Evolutionary conservation across 2,888 invertebrate species (phyloP), one percentile per base, ranked within the genome.

Genomic region (Drosophila eohydei): DNA sequence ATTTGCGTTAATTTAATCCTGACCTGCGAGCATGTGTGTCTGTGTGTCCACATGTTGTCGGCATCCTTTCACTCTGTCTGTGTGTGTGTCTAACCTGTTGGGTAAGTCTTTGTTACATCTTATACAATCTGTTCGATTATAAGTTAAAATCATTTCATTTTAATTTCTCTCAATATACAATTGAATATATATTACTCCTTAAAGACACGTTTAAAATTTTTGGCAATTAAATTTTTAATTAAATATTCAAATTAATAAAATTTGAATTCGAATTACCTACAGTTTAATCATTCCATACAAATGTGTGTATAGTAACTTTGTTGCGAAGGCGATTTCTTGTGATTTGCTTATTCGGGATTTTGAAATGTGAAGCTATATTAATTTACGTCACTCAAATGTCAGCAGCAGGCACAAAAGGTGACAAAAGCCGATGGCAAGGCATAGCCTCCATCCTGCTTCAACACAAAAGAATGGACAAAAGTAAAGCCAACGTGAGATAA

Each of bases 1-100:
- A 88, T 87, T 84, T 89, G 78, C 77, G 78, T 75, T 84, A 87
- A 87, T 84, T 80, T 84, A 80, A 87, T 84, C 76, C 70, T 71
- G 73, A 71, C 69, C 46, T 63, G 59, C 32, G 69, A 26, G 30
- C 36, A 38, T 38, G 54, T 40, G n/a, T 40, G 9, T 40, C 11
- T 28, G 8, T 40, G 28, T 51, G 21, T 38, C 73, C 73, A 64
- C 62, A 75, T 68, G 70, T 62, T 80, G 80, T 69, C 72, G 50
- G 67, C 61, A 66, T 71, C 70, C 68, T 60, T 72, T 71, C 21
- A 63, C 48, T 66, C 28, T 34, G 3, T 50, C 8, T 43, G 28
- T 21, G 28, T 44, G 1, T 36, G 16, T 30, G 32, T 41, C 28
- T 41, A 88, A 88, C 89, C 87, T 88, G 88, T 88, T 88, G 87